Conservation (phyloP, 2,797 vertebrate genomes). For the Crotalus adamanteus region DNA sequence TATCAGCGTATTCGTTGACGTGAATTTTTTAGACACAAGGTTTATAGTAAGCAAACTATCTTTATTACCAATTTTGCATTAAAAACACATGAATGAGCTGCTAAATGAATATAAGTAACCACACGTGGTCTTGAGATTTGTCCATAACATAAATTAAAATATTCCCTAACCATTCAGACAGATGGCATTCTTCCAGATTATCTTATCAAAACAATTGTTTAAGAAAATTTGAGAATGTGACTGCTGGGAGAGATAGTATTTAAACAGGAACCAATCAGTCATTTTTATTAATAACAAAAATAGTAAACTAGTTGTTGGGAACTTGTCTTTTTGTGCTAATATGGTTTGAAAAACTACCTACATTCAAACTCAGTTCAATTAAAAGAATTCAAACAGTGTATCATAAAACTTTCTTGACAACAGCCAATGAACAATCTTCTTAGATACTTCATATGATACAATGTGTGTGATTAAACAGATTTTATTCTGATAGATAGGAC, state of each 20-base stretch:
- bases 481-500: neutral
- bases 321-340: neutral
- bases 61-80: neutral
- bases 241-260: neutral
- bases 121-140: neutral
- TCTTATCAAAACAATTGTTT: neutral
- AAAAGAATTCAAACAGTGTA: neutral
- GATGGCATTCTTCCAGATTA: neutral
- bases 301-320: neutral
- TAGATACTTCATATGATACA: neutral
- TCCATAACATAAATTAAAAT: neutral
- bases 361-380: neutral
- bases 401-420: neutral
- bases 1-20: neutral
- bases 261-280: neutral
- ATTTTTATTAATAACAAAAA: neutral
- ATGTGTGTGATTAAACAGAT: neutral
- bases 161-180: neutral
- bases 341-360: neutral
- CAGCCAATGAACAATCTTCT: neutral
- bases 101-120: neutral
- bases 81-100: neutral
- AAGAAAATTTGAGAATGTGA: neutral
- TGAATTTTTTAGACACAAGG: neutral
- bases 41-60: neutral